Evolutionary conservation across 2,797 vertebrate genomes (phyloP), one percentile per base, ranked within the genome.

Genomic region (Syngnathus acus): DNA sequence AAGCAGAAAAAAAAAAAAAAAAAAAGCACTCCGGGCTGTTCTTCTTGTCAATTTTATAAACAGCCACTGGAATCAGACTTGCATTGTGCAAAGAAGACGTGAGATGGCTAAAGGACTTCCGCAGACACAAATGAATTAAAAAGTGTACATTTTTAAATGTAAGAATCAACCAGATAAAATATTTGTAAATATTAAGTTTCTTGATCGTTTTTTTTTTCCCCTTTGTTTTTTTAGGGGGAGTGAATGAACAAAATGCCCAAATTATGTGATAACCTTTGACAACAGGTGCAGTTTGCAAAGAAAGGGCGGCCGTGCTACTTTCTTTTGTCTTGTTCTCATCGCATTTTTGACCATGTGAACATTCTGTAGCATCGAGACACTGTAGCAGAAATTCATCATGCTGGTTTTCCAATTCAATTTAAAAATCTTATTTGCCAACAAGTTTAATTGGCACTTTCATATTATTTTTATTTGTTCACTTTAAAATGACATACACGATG

Each of bases 121-220:
- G n/a, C 48, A 66, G 70, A 82, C 75, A 78, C 60, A 73, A 78
- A 72, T 72, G 82, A 77, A 75, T 82, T 85, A 75, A 79, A 81
- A 89, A 89, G 84, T 91, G 92, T 92, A 91, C 86, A 92, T 92
- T 92, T 92, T 89, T 89, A 90, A 86, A 80, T 91, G 88, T 91
- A 89, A 88, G 83, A 87, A 87, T 87, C 87, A 85, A 84, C 85
- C 84, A 75, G 77, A 86, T 84, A 87, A 89, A 90, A 87, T 88
- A 86, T 87, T 89, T 87, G 88, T 92, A 92, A 92, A 92, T 92
- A 92, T 90, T 89, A 84, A 82, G 88, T 92, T 91, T 89, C 83
- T 86, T 85, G 86, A 86, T 89, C 82, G 75, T 82, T 87, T 83
- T 72, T 68, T 39, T 38, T 68, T 73, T 47, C 67, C 70, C 8